Evolutionary conservation across 2,113 vertebrate species (phyloP), one percentile per base, ranked within the genome.

Genomic region (Channa maculata): DNA sequence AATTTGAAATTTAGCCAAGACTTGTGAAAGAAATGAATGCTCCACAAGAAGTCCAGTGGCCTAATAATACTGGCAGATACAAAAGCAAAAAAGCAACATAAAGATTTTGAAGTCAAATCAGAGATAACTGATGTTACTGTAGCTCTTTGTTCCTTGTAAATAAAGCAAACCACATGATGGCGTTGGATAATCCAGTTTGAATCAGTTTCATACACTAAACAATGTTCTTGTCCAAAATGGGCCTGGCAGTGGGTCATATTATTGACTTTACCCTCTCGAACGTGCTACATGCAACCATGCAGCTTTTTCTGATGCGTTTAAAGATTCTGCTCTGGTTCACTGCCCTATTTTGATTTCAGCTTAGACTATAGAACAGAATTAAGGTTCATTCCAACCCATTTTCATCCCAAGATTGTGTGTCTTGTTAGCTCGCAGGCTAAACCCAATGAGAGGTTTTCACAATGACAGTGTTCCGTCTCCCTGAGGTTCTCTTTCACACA

Each of bases 51-150:
- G 33, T 10, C 45, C 37, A 5, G 15, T n/a, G 55, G 50, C 38
- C 45, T 34, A 9, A 62, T 6, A 70, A 58, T 8, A 36, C 65
- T 52, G 65, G 53, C 67, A 77, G 34, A 75, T 5, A 14, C 43
- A 49, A 53, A 46, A 62, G 33, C 8, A 24, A 7, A 14, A 54
- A 60, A 13, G 37, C 59, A 0, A 11, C 1, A 5, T 60, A 34
- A 53, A n/a, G 39, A 33, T 24, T 24, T 24, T 52, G 4, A 60
- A 24, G 41, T 45, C 7, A 51, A 9, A 38, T 36, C 34, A 36
- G 34, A 15, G 2, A 48, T 51, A 49, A 5, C 8, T 24, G 24
- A 24, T 24, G 24, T 24, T n/a, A 7, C 1, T 0, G 37, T 15
- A 50, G 14, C 36, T 53, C 34, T 55, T 10, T 9, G 1, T 34